Conservation (phyloP, 2,888 invertebrate species). For the Ectropis crepuscularia region DNA sequence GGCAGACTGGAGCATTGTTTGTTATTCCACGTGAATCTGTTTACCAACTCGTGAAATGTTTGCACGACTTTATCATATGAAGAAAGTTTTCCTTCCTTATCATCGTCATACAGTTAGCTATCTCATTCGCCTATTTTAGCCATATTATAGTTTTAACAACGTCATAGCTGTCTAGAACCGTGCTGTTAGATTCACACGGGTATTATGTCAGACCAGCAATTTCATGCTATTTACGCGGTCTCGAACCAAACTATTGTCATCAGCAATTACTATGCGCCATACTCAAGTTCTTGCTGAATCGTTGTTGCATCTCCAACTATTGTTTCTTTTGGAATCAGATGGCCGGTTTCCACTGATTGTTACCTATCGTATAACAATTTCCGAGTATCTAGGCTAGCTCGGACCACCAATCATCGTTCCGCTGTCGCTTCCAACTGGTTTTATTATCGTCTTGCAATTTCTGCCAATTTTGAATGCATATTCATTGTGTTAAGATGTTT, state of each 20-base stretch:
- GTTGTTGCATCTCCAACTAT: constrained; percentile 24
- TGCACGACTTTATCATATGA: constrained; percentile 22
- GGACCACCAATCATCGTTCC: constrained; percentile 41
- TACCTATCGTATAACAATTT: constrained; percentile 35
- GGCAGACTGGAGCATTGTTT: neutral
- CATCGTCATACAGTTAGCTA: constrained; percentile 14
- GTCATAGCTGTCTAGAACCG: constrained; percentile 2
- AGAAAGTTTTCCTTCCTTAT: constrained; percentile 35
- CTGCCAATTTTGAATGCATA: constrained; percentile 40
- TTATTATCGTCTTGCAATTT: constrained; percentile 44
- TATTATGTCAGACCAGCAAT: constrained; percentile 9
- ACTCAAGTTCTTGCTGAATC: constrained; percentile 18
- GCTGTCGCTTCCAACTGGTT: constrained; percentile 34
- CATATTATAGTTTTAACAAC: constrained; percentile 7
- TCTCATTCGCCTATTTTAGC: constrained; percentile 18
- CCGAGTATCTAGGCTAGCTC: constrained; percentile 34
- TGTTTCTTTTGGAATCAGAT: constrained; percentile 25
- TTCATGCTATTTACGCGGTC: constrained; percentile 3
- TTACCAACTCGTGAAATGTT: constrained; percentile 31
- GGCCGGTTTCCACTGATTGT: constrained; percentile 29
- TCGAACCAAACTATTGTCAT: constrained; percentile 5
- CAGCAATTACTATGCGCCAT: neutral
- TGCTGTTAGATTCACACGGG: constrained; percentile 25
- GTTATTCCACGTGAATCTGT: constrained; percentile 24
- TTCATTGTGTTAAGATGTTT: constrained; percentile 36